Conservation (phyloP, 2,888 invertebrate species). For the Apotomis turbidana region DNA sequence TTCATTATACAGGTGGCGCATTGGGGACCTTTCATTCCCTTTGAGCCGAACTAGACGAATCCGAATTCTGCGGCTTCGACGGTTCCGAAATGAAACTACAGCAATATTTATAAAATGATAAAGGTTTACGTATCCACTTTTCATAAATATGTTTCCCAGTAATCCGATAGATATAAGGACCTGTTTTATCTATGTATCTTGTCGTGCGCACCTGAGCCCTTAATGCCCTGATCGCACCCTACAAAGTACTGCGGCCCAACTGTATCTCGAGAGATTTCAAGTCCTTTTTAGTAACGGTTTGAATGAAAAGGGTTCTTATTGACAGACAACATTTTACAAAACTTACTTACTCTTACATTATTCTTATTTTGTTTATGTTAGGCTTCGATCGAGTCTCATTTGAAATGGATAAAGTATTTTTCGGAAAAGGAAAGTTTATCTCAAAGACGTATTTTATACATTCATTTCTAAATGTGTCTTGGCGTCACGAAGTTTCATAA, state of each 20-base stretch:
- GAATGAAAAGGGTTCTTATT: slow-evolving; percentile 28
- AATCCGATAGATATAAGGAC: slow-evolving; percentile 29
- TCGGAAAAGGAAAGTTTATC: neutral
- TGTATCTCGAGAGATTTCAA: slow-evolving; percentile 33
- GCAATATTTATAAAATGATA: slow-evolving; percentile 30
- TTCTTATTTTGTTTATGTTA: neutral
- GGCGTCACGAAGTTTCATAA: neutral
- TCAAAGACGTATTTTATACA: neutral
- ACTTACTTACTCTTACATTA: neutral
- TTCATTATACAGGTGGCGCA: neutral
- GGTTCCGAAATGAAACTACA: slow-evolving; percentile 4
- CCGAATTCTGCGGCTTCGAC: slow-evolving; percentile 7
- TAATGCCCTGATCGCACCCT: slow-evolving; percentile 28
- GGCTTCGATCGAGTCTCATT: neutral
- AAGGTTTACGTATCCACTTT: slow-evolving; percentile 7
- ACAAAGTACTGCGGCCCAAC: slow-evolving; percentile 20
- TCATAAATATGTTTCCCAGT: slow-evolving; percentile 7
- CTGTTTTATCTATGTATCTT: slow-evolving; percentile 30
- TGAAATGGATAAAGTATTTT: neutral
- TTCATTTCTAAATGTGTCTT: neutral
- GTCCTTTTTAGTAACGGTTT: slow-evolving; percentile 17
- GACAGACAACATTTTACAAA: slow-evolving; percentile 12
- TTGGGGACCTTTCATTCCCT: slow-evolving; percentile 1
- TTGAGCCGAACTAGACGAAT: slow-evolving; percentile 5
- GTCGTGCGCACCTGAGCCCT: slow-evolving; percentile 38